Evolutionary conservation across 2,888 invertebrate genomes (phyloP).

Genomic region (Leucozona laternaria): DNA sequence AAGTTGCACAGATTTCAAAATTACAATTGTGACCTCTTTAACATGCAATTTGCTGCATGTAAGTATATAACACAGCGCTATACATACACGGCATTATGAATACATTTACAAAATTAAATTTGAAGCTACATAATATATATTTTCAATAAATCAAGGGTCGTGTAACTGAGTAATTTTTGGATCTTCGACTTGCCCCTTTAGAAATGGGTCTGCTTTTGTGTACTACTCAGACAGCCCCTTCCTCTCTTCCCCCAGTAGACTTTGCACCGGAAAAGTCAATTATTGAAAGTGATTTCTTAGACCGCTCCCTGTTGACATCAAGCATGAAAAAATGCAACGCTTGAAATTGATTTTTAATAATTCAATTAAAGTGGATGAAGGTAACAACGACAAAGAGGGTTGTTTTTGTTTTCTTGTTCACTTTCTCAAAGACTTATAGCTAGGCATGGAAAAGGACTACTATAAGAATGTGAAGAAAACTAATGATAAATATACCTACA

Average conservation of each 20-base stretch:
- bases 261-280: conserved; percentile 41
- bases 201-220: neutral
- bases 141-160: conserved; percentile 12
- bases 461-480: neutral
- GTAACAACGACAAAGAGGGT: conserved; percentile 35
- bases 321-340: conserved; percentile 52
- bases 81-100: conserved; percentile 3
- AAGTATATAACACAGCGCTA: too few species aligned
- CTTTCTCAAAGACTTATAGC: conserved; percentile 47
- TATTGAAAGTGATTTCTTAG: conserved; percentile 66
- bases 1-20: neutral
- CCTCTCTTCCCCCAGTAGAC: neutral
- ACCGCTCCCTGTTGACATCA: conserved; percentile 16
- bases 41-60: neutral
- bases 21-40: conserved; percentile 47
- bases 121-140: conserved; percentile 20
- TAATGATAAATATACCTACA: conserved; percentile 26
- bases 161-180: conserved; percentile 35
- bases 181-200: conserved; percentile 26
- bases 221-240: neutral
- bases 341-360: conserved; percentile 74
- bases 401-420: conserved; percentile 8
- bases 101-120: conserved; percentile 35
- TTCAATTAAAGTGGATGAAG: conserved; percentile 73
- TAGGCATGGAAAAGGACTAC: conserved; percentile 1